Conservation (phyloP, 2,797 vertebrate genomes). For the Serranus cabrilla region DNA sequence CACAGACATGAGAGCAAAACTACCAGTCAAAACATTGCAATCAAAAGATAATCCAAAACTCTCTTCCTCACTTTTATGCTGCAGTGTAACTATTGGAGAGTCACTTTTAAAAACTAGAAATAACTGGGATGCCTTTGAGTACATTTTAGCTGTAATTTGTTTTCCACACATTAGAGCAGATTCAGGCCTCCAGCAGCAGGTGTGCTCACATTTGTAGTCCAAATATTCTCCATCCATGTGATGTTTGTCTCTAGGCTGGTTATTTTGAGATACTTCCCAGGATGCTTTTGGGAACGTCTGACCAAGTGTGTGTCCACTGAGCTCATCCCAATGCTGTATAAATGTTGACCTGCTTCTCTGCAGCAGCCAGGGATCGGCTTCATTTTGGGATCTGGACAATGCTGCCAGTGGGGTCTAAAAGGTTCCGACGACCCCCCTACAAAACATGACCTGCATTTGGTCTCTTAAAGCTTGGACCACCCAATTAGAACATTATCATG, state of each 20-base stretch:
- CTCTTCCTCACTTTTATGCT: not conserved
- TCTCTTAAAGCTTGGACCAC: not conserved
- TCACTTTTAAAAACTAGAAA: no score
- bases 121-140: no score
- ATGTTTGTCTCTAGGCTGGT: not conserved
- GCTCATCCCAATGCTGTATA: not conserved
- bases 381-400: not conserved
- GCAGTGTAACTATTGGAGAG: not conserved
- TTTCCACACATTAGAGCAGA: no score
- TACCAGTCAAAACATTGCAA: not conserved
- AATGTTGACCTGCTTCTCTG: slow-evolving; percentile 6
- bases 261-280: not conserved
- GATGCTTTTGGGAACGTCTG: not conserved
- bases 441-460: not conserved
- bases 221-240: not conserved
- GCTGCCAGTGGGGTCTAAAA: not conserved
- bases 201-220: not conserved
- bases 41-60: not conserved
- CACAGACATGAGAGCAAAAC: not conserved
- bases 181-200: not conserved
- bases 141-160: not conserved
- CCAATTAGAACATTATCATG: no score
- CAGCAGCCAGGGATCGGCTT: not conserved
- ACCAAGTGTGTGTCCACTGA: not conserved
- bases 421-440: not conserved